A percentile compares a stretch with the other conserved stretches of the same genome.
phyloP scores from a whole-genome alignment of 2,888 invertebrate species.

The Kryphioiulus occultus region DNA sequence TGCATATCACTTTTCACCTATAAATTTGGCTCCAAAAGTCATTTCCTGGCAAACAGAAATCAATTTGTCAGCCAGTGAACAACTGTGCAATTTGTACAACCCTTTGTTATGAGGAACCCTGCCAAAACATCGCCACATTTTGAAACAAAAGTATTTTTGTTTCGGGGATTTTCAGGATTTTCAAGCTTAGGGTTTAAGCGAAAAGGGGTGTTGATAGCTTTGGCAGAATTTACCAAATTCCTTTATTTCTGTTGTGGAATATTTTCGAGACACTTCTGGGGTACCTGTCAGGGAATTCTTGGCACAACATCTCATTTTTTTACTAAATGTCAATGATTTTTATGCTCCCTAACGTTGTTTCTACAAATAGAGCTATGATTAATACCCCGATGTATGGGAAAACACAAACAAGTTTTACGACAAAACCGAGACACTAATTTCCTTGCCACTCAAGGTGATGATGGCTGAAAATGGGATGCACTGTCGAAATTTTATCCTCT shows the following conservation, averaged over 20 bases:
- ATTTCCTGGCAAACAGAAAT: background rate
- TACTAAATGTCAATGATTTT: background rate
- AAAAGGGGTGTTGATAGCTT: background rate
- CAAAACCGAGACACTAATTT: constrained; percentile 28
- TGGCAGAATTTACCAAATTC: background rate
- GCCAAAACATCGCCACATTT: background rate
- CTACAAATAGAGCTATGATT: constrained; percentile 27
- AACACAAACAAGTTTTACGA: constrained; percentile 1
- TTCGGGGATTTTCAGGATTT: background rate
- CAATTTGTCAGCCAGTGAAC: background rate
- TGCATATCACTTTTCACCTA: too few species aligned
- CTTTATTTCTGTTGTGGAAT: background rate
- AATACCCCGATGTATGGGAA: background rate
- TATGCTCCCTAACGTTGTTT: background rate
- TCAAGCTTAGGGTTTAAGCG: too few species aligned
- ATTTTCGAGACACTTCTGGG: background rate
- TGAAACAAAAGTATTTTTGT: background rate
- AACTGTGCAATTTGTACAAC: background rate
- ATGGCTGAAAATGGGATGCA: constrained; percentile 3
- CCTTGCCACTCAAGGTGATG: constrained; percentile 30
- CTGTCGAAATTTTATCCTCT: constrained; percentile 17
- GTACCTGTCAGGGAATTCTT: background rate
- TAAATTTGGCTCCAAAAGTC: background rate
- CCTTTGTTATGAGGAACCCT: background rate
- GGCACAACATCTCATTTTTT: background rate